These are phyloP conservation scores for Melitaea athalia DNA, from an alignment of 2,888 invertebrate genomes.

Conservation along the genomic window DNA sequence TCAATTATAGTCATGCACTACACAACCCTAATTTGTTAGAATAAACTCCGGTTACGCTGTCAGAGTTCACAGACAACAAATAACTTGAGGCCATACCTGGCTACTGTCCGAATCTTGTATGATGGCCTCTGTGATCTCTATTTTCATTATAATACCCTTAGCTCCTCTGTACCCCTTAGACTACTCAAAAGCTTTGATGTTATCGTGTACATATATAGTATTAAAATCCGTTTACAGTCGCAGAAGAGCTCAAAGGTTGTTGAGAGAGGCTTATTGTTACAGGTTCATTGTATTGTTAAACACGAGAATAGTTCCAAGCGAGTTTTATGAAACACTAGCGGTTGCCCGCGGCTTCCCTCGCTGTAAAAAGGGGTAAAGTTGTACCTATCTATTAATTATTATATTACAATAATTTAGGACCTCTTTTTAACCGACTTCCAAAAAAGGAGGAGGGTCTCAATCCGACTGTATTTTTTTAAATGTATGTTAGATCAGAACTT, in stretches of 20 bases:
- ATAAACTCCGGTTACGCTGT: not conserved
- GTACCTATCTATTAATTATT: too few species aligned
- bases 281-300: not conserved
- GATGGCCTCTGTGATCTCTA: not conserved
- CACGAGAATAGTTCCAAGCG: not conserved
- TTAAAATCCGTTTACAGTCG: not conserved
- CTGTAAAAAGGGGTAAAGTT: too few species aligned
- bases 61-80: not conserved
- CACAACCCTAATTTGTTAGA: not conserved
- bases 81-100: not conserved
- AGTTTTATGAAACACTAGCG: not conserved
- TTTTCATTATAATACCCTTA: conserved; percentile 4
- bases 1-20: not conserved
- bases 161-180: not conserved
- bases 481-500: too few species aligned
- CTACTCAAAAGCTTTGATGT: not conserved
- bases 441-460: too few species aligned
- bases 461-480: too few species aligned
- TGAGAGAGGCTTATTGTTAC: not conserved
- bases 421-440: too few species aligned
- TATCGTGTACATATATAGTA: not conserved
- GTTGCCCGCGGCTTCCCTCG: too few species aligned
- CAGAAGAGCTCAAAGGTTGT: not conserved
- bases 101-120: not conserved
- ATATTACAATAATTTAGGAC: too few species aligned